Evolutionary conservation across 2,113 vertebrate species (phyloP).

Genomic region (Macquaria ambigua): DNA sequence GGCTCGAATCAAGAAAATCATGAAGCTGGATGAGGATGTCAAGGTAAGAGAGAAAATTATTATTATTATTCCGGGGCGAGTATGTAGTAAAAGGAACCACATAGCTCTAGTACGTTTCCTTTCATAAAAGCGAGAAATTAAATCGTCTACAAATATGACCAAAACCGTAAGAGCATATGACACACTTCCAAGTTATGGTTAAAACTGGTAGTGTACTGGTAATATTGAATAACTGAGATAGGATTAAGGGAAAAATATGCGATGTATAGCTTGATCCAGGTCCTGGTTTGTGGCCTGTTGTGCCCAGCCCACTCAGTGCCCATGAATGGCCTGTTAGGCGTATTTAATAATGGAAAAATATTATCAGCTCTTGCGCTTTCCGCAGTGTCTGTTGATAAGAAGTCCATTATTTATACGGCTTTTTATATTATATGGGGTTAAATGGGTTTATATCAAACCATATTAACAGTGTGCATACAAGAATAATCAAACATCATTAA

Average conservation of each 20-base stretch:
- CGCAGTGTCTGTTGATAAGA: slow-evolving; percentile 16
- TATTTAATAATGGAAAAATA: slow-evolving; percentile 13
- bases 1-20: slow-evolving; percentile 99
- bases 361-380: neutral
- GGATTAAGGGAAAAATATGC: neutral
- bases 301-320: neutral
- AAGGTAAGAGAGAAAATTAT: slow-evolving; percentile 86
- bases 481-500: slow-evolving; percentile 8
- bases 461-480: neutral
- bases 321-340: neutral
- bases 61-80: neutral
- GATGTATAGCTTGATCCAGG: too few species aligned
- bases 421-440: too few species aligned
- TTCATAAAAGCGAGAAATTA: neutral
- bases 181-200: neutral
- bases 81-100: neutral
- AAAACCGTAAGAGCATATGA: neutral
- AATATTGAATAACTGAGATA: neutral
- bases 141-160: neutral
- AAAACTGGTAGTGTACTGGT: neutral
- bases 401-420: slow-evolving; percentile 28
- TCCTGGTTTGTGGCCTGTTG: neutral
- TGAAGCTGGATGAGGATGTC: slow-evolving; percentile 99
- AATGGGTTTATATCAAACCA: neutral
- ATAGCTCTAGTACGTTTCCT: neutral